These are phyloP conservation scores for Brachionus manjavacas DNA, from an alignment of 1,140 invertebrate genomes.

Conservation along the genomic window DNA sequence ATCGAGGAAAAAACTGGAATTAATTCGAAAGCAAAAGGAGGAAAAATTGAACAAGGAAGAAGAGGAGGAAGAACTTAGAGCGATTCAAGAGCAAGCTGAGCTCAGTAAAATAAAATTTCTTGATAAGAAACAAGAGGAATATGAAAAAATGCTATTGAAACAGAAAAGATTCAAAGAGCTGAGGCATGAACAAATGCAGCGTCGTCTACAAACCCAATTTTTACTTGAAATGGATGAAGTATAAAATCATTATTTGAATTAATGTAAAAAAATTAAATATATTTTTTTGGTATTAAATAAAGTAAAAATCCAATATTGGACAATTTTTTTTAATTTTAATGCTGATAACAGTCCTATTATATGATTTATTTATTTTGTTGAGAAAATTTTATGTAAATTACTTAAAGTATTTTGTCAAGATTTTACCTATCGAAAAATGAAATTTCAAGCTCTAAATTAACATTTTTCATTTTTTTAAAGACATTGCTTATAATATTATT, in stretches of 20 bases:
- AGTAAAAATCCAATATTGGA: not conserved
- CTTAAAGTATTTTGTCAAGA: not conserved
- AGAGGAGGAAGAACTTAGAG: not conserved
- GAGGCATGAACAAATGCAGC: conserved; percentile 18
- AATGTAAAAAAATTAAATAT: not conserved
- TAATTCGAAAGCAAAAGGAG: not conserved
- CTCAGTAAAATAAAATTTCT: not conserved
- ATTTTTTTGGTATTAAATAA: not conserved
- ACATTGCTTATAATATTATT: not conserved
- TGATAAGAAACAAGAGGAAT: conserved; percentile 16
- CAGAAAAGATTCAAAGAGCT: conserved; percentile 20
- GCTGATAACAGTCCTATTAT: not conserved
- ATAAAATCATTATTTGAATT: not conserved
- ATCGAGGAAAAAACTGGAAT: not conserved
- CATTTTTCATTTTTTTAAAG: not conserved
- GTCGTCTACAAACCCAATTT: not conserved
- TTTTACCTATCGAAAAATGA: not conserved
- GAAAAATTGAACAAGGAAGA: conserved; percentile 10
- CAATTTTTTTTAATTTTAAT: not conserved
- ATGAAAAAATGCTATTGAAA: conserved; percentile 2
- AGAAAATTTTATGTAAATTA: not conserved
- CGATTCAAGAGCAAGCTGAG: not conserved
- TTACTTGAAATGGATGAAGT: not conserved
- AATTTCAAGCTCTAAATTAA: not conserved
- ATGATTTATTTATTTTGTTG: not conserved